Base-by-base conservation (phyloP, 1,140 invertebrate species). In the Drosophila willistoni region DNA sequence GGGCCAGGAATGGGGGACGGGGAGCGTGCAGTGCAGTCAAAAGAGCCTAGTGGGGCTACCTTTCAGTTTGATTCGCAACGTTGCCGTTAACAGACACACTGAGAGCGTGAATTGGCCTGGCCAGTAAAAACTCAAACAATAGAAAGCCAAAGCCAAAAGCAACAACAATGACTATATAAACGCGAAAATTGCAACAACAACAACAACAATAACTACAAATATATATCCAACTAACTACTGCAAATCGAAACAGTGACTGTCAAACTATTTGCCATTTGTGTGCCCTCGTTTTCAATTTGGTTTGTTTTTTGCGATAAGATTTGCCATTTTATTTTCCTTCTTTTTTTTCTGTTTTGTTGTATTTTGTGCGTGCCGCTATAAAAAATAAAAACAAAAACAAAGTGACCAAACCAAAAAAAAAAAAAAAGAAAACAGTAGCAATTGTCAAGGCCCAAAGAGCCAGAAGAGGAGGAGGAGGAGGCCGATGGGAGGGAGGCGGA, bases 11-110 rank as follows among this genome's bases (percentile, higher is more conserved):
- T 1, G 17, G 44, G 44, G 17, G 42, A 7, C 17, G n/a, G n/a
- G n/a, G 13, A 59, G 65, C 64, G 73, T 63, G 36, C 54, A 62
- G 60, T 77, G 73, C 73, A 54, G 41, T 47, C 9, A 39, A 39
- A 9, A 51, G 44, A 51, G 44, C 44, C 12, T 3, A 51, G 17
- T 51, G 44, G 44, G 44, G 44, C 33, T 17, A 77, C 42, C 61
- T 77, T 64, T 77, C 79, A 85, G 82, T 86, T 65, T 42, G 73
- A 75, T 68, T 74, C 75, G 74, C 78, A 77, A 69, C 71, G 73
- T 85, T 65, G 79, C 42, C 42, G 65, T 59, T 68, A 68, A 66
- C 75, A 69, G 81, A 71, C 73, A 63, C 47, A 44, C 51, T 41
- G 25, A 77, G 64, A 64, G 63, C 55, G 79, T 64, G 51, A 59